Evolutionary conservation across 2,797 vertebrate genomes (phyloP).

Genomic region (Microtus agrestis): DNA sequence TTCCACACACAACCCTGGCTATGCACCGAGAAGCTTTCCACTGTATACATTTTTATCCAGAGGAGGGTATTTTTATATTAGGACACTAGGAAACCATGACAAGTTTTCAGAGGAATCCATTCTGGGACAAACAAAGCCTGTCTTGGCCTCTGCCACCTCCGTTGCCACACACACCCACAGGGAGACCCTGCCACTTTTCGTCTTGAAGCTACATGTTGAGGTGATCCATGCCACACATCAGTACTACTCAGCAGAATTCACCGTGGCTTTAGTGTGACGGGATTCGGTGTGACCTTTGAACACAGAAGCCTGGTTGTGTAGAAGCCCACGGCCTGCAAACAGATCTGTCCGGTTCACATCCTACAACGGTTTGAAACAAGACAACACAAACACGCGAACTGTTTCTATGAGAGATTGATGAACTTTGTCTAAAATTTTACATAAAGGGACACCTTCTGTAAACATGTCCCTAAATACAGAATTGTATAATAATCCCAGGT

Average conservation of each 20-base stretch:
- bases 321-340: slow-evolving; percentile 80
- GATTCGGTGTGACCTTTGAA: slow-evolving; percentile 83
- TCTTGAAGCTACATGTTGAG: not conserved
- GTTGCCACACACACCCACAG: not conserved
- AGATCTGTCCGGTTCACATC: slow-evolving; percentile 83
- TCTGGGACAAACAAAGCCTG: slow-evolving; percentile 57
- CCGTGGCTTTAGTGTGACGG: slow-evolving; percentile 80
- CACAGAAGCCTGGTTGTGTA: slow-evolving; percentile 82
- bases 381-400: slow-evolving; percentile 50
- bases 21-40: slow-evolving; percentile 83
- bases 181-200: slow-evolving; percentile 19
- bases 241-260: slow-evolving; percentile 58
- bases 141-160: not conserved
- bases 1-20: slow-evolving; percentile 68
- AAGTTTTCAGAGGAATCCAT: slow-evolving; percentile 72
- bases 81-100: slow-evolving; percentile 76
- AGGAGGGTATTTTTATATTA: slow-evolving; percentile 89
- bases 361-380: slow-evolving; percentile 83
- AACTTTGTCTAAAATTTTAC: slow-evolving; percentile 90
- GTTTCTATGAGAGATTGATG: slow-evolving; percentile 89
- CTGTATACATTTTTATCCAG: slow-evolving; percentile 86
- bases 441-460: slow-evolving; percentile 87
- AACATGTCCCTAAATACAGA: slow-evolving; percentile 89
- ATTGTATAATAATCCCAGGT: slow-evolving; percentile 87
- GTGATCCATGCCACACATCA: not conserved